Evolutionary conservation across 2,113 vertebrate species (phyloP).

Genomic region (Sinocyclocheilus rhinocerous): DNA sequence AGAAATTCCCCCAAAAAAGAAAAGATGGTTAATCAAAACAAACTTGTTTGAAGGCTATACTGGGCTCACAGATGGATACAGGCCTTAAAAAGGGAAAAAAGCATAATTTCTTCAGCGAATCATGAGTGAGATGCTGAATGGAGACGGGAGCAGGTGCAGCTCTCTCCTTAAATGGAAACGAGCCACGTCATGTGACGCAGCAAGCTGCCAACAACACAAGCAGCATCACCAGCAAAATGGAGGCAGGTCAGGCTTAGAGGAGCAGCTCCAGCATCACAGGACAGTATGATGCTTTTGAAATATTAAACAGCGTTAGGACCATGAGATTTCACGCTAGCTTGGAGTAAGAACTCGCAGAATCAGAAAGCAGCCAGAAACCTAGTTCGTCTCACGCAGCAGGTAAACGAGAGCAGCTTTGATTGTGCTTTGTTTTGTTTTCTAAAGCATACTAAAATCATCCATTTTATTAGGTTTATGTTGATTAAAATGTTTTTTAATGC

Average conservation of each 20-base stretch:
- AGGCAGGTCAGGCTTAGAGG: slow-evolving; percentile 69
- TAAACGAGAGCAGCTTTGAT: slow-evolving; percentile 42
- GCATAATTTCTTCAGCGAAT: neutral
- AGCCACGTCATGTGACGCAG: slow-evolving; percentile 70
- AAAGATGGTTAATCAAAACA: neutral
- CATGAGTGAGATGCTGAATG: slow-evolving; percentile 17
- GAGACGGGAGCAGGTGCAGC: slow-evolving; percentile 71
- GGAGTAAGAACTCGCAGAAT: slow-evolving; percentile 6
- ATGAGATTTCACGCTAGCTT: slow-evolving; percentile 30
- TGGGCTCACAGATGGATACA: neutral
- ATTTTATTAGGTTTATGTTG: neutral
- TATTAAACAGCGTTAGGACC: slow-evolving; percentile 14
- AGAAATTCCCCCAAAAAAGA: neutral
- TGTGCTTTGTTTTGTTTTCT: slow-evolving; percentile 7
- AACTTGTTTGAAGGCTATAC: neutral
- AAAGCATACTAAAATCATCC: neutral
- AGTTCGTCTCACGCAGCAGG: slow-evolving; percentile 34
- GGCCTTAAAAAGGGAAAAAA: neutral
- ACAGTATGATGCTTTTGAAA: slow-evolving; percentile 53
- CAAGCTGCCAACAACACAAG: slow-evolving; percentile 73
- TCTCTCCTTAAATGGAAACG: slow-evolving; percentile 64
- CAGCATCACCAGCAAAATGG: slow-evolving; percentile 76
- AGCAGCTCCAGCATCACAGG: slow-evolving; percentile 56
- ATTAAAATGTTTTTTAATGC: neutral
- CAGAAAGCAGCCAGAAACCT: neutral